Evolutionary conservation across 23 tunicate species (phyloP).

Genomic region (Halocynthia roretzi): DNA sequence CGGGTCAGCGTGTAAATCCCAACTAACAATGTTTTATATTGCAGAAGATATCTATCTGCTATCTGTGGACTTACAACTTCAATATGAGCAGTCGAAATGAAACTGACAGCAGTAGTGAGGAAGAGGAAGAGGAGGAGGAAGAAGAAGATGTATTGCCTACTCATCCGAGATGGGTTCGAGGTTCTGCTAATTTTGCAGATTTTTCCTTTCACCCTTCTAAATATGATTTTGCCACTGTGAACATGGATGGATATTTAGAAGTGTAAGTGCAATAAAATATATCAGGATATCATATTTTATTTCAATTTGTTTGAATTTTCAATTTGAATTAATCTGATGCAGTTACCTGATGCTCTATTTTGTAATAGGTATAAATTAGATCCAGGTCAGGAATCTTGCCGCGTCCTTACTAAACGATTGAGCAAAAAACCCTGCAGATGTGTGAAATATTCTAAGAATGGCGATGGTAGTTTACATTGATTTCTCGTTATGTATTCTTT

Average conservation of each 20-base stretch:
- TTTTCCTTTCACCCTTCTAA: slow-evolving; percentile 53
- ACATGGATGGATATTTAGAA: slow-evolving; percentile 51
- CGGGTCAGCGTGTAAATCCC: too few relatives aligned
- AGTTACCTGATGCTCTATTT: neutral
- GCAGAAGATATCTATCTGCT: too few relatives aligned
- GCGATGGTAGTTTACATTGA: slow-evolving; percentile 33
- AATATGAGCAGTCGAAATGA: too few relatives aligned
- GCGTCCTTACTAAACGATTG: slow-evolving; percentile 20
- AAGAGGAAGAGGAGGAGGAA: too few relatives aligned
- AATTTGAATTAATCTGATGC: neutral
- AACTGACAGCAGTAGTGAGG: slow-evolving; percentile 6
- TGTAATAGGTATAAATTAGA: slow-evolving; percentile 36
- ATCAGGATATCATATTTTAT: neutral
- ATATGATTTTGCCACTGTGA: slow-evolving; percentile 20
- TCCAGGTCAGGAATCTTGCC: slow-evolving; percentile 23
- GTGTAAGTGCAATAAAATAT: slow-evolving; percentile 15
- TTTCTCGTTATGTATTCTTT: neutral
- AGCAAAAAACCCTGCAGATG: slow-evolving; percentile 41
- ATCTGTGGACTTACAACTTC: too few relatives aligned
- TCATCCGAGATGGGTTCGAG: slow-evolving; percentile 39
- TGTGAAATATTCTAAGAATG: slow-evolving; percentile 34
- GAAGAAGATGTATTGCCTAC: slow-evolving; percentile 7
- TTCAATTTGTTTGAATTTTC: neutral
- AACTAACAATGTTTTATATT: too few relatives aligned
- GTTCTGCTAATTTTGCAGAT: slow-evolving; percentile 42